Conservation (phyloP, 2,888 invertebrate species). For the Scaptomyza parva region DNA sequence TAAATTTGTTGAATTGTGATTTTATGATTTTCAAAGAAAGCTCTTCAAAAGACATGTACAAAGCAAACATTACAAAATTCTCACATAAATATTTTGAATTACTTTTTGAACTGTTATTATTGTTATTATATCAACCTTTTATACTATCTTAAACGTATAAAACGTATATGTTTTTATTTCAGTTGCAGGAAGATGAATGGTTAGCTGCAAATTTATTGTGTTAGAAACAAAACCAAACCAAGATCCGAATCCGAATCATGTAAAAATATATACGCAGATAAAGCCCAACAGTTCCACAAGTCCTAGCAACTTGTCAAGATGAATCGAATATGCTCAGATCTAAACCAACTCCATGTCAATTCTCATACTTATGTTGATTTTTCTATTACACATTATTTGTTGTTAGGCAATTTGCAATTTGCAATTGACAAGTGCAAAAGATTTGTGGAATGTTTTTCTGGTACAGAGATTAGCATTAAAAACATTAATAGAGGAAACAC, state of each 20-base stretch:
- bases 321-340: slow-evolving; percentile 14
- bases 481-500: slow-evolving; percentile 37
- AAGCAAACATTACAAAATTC: slow-evolving; percentile 53
- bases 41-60: slow-evolving; percentile 46
- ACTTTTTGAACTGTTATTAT: slow-evolving; percentile 23
- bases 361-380: slow-evolving; percentile 4
- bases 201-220: slow-evolving; percentile 94
- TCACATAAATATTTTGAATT: slow-evolving; percentile 38
- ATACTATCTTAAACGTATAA: slow-evolving; percentile 42
- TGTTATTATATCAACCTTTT: slow-evolving; percentile 24
- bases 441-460: slow-evolving; percentile 21
- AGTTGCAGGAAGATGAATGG: slow-evolving; percentile 96
- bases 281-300: slow-evolving; percentile 33
- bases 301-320: slow-evolving; percentile 15
- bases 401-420: neutral
- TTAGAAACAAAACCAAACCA: slow-evolving; percentile 85
- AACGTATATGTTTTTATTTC: slow-evolving; percentile 84
- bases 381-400: neutral
- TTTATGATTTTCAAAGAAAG: slow-evolving; percentile 30
- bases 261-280: slow-evolving; percentile 21
- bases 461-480: slow-evolving; percentile 28
- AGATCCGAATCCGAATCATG: slow-evolving; percentile 35
- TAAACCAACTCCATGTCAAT: slow-evolving; percentile 25
- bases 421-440: slow-evolving; percentile 28
- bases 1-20: slow-evolving; percentile 37